Base-by-base conservation (phyloP, 2,113 vertebrate genomes). In the Tenebrosternarchus preto region DNA sequence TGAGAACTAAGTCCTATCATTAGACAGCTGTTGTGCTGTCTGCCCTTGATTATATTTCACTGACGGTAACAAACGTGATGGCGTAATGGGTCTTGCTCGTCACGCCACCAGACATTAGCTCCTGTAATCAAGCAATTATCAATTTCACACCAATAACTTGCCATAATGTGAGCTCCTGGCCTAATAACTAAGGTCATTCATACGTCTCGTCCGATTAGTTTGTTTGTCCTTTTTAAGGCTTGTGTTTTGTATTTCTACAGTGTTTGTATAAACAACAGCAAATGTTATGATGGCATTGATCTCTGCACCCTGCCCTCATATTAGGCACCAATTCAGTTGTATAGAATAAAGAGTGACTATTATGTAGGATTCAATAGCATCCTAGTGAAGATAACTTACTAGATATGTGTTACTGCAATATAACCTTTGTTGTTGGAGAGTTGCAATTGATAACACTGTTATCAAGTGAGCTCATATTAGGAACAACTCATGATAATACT, bases 141-240 rank as follows among this genome's bases (percentile, higher is more conserved):
- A 81, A 84, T 84, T 82, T 82, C 79, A 84, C 80, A 82, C 79
- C 78, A 76, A 84, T 84, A 81, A 84, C 80, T 84, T 31, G 17
- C 33, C 83, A 84, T 81, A 84, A 82, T 81, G 80, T 76, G 69
- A 68, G 64, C 67, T 73, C 83, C 36, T 76, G 80, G 83, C 56
- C 70, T 70, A 69, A 73, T 84, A 81, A 81, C 70, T 75, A 74
- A 82, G 43, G 75, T 81, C 75, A 78, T 84, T 84, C 82, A 61
- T 80, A 76, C 66, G 76, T 60, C 83, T 74, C 76, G 80, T 60
- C 77, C 71, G 83, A 76, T 77, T 68, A 76, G 64, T 80, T 81
- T 84, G 83, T 84, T 84, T 78, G 78, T 84, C 83, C 78, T 81
- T 81, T 81, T 84, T 80, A 80, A 84, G 75, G 83, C 76, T n/a